Conservation (phyloP, 2,888 invertebrate genomes). For the Archaeoteleia sp. region DNA sequence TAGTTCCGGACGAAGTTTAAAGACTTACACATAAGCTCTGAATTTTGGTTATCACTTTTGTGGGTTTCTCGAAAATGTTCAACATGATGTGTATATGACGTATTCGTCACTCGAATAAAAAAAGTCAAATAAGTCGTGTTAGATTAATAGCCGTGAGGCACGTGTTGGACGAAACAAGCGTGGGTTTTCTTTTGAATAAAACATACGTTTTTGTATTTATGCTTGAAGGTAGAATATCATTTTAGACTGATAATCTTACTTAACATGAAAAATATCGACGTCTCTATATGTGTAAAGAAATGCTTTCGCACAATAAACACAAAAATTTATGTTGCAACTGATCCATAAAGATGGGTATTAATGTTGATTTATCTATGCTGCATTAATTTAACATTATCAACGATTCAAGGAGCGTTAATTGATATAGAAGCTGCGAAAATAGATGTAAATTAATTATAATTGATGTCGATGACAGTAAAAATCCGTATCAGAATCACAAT, state of each 20-base stretch:
- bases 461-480: slow-evolving; percentile 23
- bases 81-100: slow-evolving; percentile 19
- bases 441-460: too few species aligned
- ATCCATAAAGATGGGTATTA: too few species aligned
- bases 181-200: slow-evolving; percentile 32
- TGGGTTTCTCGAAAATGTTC: slow-evolving; percentile 21
- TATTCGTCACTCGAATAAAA: slow-evolving; percentile 14
- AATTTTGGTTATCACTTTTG: slow-evolving; percentile 2
- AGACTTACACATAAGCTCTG: slow-evolving; percentile 16
- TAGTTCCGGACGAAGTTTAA: too few species aligned
- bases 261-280: slow-evolving; percentile 6
- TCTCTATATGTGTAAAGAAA: too few species aligned
- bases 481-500: slow-evolving; percentile 30
- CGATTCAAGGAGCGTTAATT: too few species aligned
- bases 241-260: slow-evolving; percentile 14
- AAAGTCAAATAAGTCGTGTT: slow-evolving; percentile 12
- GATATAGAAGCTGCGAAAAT: too few species aligned
- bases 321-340: too few species aligned
- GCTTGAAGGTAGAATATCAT: slow-evolving; percentile 19
- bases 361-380: too few species aligned
- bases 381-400: too few species aligned
- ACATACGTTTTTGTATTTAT: slow-evolving; percentile 22
- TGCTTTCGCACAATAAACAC: too few species aligned
- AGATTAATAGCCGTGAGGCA: slow-evolving; percentile 26
- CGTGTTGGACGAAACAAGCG: slow-evolving; percentile 20